Evolutionary conservation across 2,113 vertebrate species (phyloP), one percentile per base, ranked within the genome.

Genomic region (Desmodus rotundus): DNA sequence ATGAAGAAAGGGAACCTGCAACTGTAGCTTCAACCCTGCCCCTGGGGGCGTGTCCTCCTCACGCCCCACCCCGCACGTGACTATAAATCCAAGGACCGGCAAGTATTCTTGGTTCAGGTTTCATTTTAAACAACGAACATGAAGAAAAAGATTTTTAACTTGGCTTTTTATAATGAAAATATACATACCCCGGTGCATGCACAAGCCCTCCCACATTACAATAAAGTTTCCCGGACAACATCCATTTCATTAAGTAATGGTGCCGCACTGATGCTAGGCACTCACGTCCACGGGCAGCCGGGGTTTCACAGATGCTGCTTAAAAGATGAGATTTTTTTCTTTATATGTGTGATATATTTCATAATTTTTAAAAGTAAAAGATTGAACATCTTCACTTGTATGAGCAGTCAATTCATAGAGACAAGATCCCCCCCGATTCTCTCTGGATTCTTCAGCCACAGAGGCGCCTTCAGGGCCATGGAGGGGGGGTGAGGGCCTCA

Each of bases 161-260:
- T 95, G 22, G 31, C 97, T 98, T 96, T 98, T 97, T 97, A 97
- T 95, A 98, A n/a, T 97, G 94, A 96, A 98, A 98, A 97, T 97
- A 96, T 86, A 97, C 96, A 97, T 43, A 43, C 84, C 70, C 81
- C 74, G 87, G 45, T 87, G 47, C 87, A 77, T 67, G 82, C 24
- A 78, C 6, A 50, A 65, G 41, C 61, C 12, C 12, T 28, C 36
- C 13, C 12, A 41, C 54, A 13, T 61, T 87, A 68, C 96, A 96
- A 94, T 90, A 89, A 93, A 87, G 67, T 94, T 86, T 10, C 36
- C 94, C 77, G 41, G 76, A 70, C 45, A 68, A 97, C 33, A 10
- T 68, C 45, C 63, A 20, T 87, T 65, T 97, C 14, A 33, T 93
- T 97, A 91, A 20, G 33, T 88, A 98, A 97, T 47, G 93, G 63